Evolutionary conservation across 2,113 vertebrate genomes (phyloP), one percentile per base, ranked within the genome.

Genomic region (Trinectes maculatus): DNA sequence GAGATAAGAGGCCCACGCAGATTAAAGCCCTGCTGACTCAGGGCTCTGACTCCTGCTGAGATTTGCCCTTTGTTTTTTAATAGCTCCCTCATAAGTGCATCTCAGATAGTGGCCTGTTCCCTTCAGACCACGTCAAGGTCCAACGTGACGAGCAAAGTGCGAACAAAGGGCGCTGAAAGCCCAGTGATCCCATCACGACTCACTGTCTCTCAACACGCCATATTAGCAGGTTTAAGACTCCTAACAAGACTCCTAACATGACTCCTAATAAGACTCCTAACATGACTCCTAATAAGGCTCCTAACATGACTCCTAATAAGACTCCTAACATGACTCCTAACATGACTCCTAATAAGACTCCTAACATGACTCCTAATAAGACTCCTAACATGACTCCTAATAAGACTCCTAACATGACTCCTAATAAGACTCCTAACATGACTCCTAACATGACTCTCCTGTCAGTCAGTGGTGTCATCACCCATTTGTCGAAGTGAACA

Each of bases 141-240:
- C 91, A 91, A 84, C n/a, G n/a, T n/a, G n/a, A 73, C 79, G 76
- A 52, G 54, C 83, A 85, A 48, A 66, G 42, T 71, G 78, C 79
- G 90, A 92, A 91, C 83, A 88, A 9, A 73, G 42, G 64, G 65
- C n/a, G 43, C 69, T 51, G 76, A 68, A 58, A 67, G 37, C 19
- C 5, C 53, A 36, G 7, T n/a, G n/a, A 56, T 76, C 51, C 34
- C 24, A 15, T 53, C 29, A 56, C 18, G 67, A 66, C 55, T 60
- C 55, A 22, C 19, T 63, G 66, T 55, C 12, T 59, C 74, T 64
- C 62, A 83, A 91, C 83, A 77, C 74, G 74, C 89, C 91, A 89
- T 90, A 91, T 92, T 92, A 87, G 89, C 87, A 61, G 51, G 18
- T 86, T 89, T 79, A 88, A 86, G 83, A 84, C 57, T 79, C 55